Percentiles rank a stretch among this genome's conserved stretches.
phyloP scores from a whole-genome alignment of 2,888 invertebrate species.

The Lymantria dispar region DNA sequence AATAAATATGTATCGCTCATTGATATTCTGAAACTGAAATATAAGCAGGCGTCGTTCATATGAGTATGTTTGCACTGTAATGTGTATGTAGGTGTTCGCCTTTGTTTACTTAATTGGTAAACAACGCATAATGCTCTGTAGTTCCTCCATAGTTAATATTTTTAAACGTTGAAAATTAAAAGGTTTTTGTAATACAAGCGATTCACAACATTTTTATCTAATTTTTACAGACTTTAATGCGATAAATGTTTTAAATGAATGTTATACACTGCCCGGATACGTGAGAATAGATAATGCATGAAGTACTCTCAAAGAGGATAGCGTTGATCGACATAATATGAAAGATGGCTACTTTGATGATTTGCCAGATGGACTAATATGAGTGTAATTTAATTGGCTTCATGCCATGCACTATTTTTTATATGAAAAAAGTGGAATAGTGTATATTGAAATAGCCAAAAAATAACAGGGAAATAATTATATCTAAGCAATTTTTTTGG shows the following conservation, averaged over 20 bases:
- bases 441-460: not conserved
- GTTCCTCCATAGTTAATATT: not conserved
- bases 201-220: too few species aligned
- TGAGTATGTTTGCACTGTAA: constrained; percentile 3
- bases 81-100: constrained; percentile 23
- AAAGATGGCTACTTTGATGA: constrained; percentile 20
- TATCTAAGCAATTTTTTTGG: not conserved
- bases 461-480: not conserved
- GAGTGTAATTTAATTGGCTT: constrained; percentile 29
- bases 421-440: not conserved
- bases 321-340: constrained; percentile 8
- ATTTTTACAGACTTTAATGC: not conserved
- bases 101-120: constrained; percentile 7
- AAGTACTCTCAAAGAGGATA: constrained; percentile 3
- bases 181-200: too few species aligned
- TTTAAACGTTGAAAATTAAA: not conserved
- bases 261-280: constrained; percentile 9
- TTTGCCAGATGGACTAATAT: constrained; percentile 18
- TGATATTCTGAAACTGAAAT: constrained; percentile 38
- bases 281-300: constrained; percentile 3
- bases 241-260: constrained; percentile 7
- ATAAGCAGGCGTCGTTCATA: constrained; percentile 15
- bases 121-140: constrained; percentile 5
- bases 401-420: constrained; percentile 15
- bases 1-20: constrained; percentile 36